Base-by-base conservation (phyloP, 2,797 vertebrate genomes). In the Schizothorax lantsangensis region DNA sequence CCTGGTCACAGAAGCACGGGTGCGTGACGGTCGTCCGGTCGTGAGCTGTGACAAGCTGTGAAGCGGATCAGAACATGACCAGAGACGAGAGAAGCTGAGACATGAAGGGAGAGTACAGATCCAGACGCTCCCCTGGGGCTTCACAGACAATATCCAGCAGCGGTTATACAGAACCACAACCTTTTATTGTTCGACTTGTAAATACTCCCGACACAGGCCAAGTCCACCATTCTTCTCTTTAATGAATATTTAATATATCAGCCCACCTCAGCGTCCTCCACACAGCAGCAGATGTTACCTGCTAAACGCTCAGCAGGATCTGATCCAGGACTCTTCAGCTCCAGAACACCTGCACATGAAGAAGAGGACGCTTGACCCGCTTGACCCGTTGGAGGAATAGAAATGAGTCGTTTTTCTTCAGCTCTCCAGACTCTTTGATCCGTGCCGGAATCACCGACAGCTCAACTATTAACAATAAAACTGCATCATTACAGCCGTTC, bases 161-260 rank as follows among this genome's bases (percentile, higher is more conserved):
- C 0, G 33, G 30, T 78, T 57, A 54, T 57, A 0, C 0, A 6
- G 2, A 1, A 57, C 0, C 0, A 8, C 6, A 0, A 38, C 8
- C 0, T 14, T 57, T 38, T 14, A 3, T 0, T 12, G 0, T 7
- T 2, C 0, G 3, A 77, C 74, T 77, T 77, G 0, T 6, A 47
- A 75, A 30, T 11, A 2, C 49, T 52, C 73, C 45, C 12, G 45
- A 17, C 3, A 47, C 0, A 12, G 5, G 2, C 12, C 1, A 17
- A 75, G 73, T 45, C 0, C 1, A n/a, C 12, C 26, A 1, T 0
- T n/a, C 3, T 57, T 57, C n/a, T 59, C 0, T 57, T 57, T 57
- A 6, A 17, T 52, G 5, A 52, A 17, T 17, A 43, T 45, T 45
- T 19, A 6, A 6, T 23, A 21, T 3, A n/a, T 4, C 4, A 19